Conservation (phyloP, 2,797 vertebrate species). For the Mormyrus proboscirostris region DNA sequence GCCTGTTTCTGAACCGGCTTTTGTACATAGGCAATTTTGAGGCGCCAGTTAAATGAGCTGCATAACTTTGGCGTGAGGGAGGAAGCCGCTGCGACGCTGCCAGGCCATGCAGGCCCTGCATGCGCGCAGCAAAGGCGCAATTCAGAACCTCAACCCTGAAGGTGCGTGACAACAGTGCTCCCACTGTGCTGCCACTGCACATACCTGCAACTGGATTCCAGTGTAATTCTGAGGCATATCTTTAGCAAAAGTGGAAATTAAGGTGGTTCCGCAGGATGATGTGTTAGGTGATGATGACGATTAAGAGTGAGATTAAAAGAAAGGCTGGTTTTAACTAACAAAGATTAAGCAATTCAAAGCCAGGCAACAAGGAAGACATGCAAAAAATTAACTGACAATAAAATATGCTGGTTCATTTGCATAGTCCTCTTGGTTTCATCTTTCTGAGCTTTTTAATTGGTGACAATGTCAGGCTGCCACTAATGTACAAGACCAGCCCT, state of each 20-base stretch:
- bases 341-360: neutral
- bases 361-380: neutral
- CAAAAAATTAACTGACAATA: neutral
- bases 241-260: neutral
- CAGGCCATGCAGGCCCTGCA: neutral
- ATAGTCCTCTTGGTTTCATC: neutral
- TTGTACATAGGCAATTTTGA: neutral
- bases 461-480: neutral
- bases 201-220: neutral
- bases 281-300: neutral
- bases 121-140: neutral
- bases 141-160: neutral
- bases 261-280: neutral
- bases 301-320: neutral
- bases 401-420: neutral
- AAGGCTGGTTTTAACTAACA: neutral
- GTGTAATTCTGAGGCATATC: neutral
- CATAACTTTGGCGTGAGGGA: neutral
- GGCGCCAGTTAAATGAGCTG: neutral
- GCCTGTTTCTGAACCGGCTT: neutral
- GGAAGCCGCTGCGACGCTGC: neutral
- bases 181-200: neutral
- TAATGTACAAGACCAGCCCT: neutral
- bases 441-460: neutral
- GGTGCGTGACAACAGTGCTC: neutral